Evolutionary conservation across 2,888 invertebrate genomes (phyloP).

Genomic region (Epinotia bilunana): DNA sequence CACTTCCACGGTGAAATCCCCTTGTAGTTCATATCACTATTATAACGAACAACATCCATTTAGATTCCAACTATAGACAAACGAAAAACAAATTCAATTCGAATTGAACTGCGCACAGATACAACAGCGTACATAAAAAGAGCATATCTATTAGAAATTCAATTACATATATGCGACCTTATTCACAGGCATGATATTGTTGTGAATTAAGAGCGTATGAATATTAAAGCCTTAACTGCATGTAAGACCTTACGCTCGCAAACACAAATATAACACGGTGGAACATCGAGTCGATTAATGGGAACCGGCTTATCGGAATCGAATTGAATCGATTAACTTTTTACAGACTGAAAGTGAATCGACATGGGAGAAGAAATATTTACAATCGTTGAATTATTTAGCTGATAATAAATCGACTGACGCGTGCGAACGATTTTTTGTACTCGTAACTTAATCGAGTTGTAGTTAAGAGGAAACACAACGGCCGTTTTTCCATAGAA

Average conservation of each 20-base stretch:
- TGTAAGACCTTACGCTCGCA: background rate
- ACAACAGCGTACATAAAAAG: conserved; percentile 6
- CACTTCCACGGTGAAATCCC: background rate
- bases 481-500: too few species aligned
- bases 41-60: conserved; percentile 36
- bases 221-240: background rate
- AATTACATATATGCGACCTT: background rate
- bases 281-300: conserved; percentile 52
- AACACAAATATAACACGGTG: conserved; percentile 21
- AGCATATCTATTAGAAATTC: background rate
- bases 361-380: conserved; percentile 47
- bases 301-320: conserved; percentile 51
- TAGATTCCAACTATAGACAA: conserved; percentile 39
- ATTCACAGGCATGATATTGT: background rate
- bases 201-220: conserved; percentile 2
- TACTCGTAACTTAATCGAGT: conserved; percentile 16
- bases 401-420: conserved; percentile 30
- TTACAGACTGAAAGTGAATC: conserved; percentile 45
- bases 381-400: conserved; percentile 46
- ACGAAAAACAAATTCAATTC: conserved; percentile 31
- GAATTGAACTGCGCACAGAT: conserved; percentile 21
- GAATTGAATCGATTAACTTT: conserved; percentile 49
- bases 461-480: too few species aligned
- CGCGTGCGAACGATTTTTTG: conserved; percentile 34
- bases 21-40: conserved; percentile 24